These are phyloP conservation scores for Harpagifer antarcticus DNA, from an alignment of 2,797 vertebrate genomes.

Conservation along the genomic window DNA sequence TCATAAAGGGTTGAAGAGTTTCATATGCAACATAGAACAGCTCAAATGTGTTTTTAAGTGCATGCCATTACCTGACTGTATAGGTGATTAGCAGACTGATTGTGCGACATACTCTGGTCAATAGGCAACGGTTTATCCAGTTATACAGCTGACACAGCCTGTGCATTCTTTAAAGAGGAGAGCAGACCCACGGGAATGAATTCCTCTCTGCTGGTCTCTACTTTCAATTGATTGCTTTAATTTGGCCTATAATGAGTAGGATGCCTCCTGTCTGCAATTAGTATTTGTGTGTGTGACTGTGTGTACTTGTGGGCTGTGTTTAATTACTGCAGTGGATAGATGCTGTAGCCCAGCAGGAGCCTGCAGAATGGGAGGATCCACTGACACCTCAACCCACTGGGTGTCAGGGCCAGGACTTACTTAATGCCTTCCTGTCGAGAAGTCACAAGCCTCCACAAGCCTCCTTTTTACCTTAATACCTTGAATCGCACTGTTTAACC, in stretches of 20 bases:
- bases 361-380: slow-evolving; percentile 56
- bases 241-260: slow-evolving; percentile 75
- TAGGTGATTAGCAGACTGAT: slow-evolving; percentile 61
- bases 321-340: slow-evolving; percentile 79
- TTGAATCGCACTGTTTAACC: slow-evolving; percentile 46
- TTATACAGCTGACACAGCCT: slow-evolving; percentile 61
- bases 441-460: slow-evolving; percentile 25
- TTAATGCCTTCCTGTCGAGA: slow-evolving; percentile 48
- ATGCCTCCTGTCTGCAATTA: slow-evolving; percentile 76
- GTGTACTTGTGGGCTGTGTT: slow-evolving; percentile 64
- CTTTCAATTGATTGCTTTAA: slow-evolving; percentile 80
- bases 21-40: slow-evolving; percentile 7
- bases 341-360: slow-evolving; percentile 66
- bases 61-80: slow-evolving; percentile 46
- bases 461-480: slow-evolving; percentile 37
- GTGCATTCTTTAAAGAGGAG: slow-evolving; percentile 56
- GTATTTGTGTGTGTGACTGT: slow-evolving; percentile 43
- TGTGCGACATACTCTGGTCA: slow-evolving; percentile 50
- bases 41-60: slow-evolving; percentile 34
- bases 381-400: slow-evolving; percentile 55
- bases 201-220: slow-evolving; percentile 73
- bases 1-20: slow-evolving; percentile 41
- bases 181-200: slow-evolving; percentile 61
- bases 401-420: slow-evolving; percentile 45
- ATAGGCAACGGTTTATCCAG: slow-evolving; percentile 37